These are phyloP conservation scores for Sturnira hondurensis DNA, from an alignment of 2,113 vertebrate species.

Conservation along the genomic window DNA sequence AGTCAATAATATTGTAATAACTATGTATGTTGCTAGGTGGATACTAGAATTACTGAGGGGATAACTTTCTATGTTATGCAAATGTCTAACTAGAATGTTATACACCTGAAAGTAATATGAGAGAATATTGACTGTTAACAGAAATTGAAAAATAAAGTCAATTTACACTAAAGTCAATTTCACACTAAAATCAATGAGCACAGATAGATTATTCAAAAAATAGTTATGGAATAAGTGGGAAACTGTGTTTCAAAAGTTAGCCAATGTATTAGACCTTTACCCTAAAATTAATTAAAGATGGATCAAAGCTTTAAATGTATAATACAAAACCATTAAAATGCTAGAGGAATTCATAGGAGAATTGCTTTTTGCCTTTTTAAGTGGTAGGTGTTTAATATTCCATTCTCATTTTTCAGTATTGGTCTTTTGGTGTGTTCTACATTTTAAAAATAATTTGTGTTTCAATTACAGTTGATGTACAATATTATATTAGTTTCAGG, in stretches of 20 bases:
- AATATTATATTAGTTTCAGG: background rate
- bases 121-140: background rate
- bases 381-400: background rate
- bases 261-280: background rate
- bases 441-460: background rate
- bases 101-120: background rate
- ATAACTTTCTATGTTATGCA: background rate
- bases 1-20: background rate
- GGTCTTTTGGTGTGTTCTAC: background rate
- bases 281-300: background rate
- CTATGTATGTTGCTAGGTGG: background rate
- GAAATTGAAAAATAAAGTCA: background rate
- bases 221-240: background rate
- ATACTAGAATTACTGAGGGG: background rate
- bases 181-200: background rate
- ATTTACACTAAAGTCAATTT: too few relatives aligned
- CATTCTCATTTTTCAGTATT: background rate
- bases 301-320: background rate
- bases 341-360: background rate
- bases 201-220: background rate
- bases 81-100: background rate
- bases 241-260: background rate
- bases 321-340: conserved; percentile 20
- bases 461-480: background rate
- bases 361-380: background rate